phyloP scores from a whole-genome alignment of 2,888 invertebrate species.

The Imbricaverruca yamaguchii region DNA sequence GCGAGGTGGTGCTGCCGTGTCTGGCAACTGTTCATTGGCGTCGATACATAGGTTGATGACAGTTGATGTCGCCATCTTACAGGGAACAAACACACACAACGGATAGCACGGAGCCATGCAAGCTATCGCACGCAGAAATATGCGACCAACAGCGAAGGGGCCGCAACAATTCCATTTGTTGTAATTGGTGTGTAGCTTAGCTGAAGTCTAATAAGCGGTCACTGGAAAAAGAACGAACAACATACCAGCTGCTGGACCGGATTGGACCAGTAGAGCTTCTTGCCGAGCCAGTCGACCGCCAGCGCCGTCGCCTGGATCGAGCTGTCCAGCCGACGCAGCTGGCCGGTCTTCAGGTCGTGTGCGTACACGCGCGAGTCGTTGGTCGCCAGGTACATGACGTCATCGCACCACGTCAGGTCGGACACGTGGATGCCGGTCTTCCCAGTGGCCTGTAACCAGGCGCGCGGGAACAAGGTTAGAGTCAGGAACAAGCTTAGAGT shows the following conservation, averaged over 20 bases:
- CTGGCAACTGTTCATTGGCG: no score
- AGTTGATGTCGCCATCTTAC: neutral
- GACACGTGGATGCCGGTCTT: conserved; percentile 49
- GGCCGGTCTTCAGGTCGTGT: conserved; percentile 58
- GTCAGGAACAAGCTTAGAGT: no score
- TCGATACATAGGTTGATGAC: no score
- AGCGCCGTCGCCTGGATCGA: conserved; percentile 67
- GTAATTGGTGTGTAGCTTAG: no score
- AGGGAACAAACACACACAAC: neutral
- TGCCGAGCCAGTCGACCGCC: conserved; percentile 84
- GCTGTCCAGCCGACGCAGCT: conserved; percentile 52
- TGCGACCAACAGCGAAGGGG: no score
- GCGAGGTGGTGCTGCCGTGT: no score
- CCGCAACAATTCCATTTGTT: no score
- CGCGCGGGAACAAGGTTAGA: no score
- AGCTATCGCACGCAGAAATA: no score
- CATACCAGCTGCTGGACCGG: conserved; percentile 69
- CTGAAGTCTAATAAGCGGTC: no score
- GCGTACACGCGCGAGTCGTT: conserved; percentile 62
- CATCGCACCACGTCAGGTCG: conserved; percentile 69
- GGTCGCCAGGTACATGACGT: conserved; percentile 64
- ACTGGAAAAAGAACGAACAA: no score
- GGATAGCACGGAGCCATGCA: no score
- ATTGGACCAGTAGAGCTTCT: conserved; percentile 83
- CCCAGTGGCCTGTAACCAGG: conserved; percentile 34